Evolutionary conservation across 2,888 invertebrate genomes (phyloP).

Genomic region (Thecophora atra): DNA sequence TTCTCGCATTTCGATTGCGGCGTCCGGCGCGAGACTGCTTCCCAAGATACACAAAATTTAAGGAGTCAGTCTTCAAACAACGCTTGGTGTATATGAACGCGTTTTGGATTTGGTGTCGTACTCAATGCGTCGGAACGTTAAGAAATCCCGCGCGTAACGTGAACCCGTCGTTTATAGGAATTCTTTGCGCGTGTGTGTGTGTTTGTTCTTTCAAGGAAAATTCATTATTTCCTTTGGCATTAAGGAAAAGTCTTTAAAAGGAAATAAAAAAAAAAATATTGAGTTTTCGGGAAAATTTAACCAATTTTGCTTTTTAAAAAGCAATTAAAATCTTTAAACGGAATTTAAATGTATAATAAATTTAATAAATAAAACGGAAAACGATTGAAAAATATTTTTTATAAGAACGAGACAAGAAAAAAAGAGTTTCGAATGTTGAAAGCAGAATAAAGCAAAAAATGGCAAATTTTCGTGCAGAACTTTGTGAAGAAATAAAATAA

Average conservation of each 20-base stretch:
- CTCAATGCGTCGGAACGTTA: constrained; percentile 18
- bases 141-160: constrained; percentile 29
- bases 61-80: constrained; percentile 57
- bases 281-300: too few species aligned
- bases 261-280: constrained; percentile 11
- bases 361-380: background rate
- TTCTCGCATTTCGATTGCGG: constrained; percentile 32
- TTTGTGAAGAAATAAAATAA: too few species aligned
- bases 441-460: too few species aligned
- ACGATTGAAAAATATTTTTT: constrained; percentile 7
- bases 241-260: constrained; percentile 14
- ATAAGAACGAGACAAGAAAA: too few species aligned
- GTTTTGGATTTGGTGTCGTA: constrained; percentile 42
- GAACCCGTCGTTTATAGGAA: constrained; percentile 21
- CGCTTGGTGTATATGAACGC: constrained; percentile 54
- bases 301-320: too few species aligned
- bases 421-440: too few species aligned
- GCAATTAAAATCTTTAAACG: constrained; percentile 3
- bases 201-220: constrained; percentile 15
- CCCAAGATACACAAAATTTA: constrained; percentile 52
- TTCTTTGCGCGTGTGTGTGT: constrained; percentile 17
- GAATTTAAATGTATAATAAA: constrained; percentile 9
- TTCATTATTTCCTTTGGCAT: constrained; percentile 6
- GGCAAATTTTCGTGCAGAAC: too few species aligned
- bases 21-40: constrained; percentile 17